A percentile compares a stretch with the other conserved stretches of the same genome.
phyloP scores from a whole-genome alignment of 2,888 invertebrate genomes.

The Adelphocoris suturalis region DNA sequence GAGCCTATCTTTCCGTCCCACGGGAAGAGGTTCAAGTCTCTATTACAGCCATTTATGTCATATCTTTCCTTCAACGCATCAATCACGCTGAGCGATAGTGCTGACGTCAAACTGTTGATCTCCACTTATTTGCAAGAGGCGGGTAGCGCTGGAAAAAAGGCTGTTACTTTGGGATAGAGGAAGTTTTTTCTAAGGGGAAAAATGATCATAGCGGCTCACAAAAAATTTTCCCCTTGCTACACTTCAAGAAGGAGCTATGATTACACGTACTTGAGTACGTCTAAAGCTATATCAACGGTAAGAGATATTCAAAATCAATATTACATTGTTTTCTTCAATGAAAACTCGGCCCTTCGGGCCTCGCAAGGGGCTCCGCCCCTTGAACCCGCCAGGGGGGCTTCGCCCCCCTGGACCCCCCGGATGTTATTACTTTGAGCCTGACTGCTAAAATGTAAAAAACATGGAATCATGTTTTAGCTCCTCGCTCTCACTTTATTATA shows the following conservation, averaged over 20 bases:
- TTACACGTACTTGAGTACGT: not conserved
- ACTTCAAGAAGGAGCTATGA: not conserved
- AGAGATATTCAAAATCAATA: too few species aligned
- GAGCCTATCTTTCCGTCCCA: constrained; percentile 12
- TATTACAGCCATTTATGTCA: constrained; percentile 62
- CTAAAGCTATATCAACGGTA: too few species aligned
- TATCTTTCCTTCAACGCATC: constrained; percentile 53
- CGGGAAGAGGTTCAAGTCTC: constrained; percentile 50
- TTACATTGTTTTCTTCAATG: too few species aligned
- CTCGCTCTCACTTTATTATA: too few species aligned
- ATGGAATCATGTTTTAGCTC: too few species aligned
- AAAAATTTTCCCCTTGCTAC: not conserved
- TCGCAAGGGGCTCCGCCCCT: too few species aligned
- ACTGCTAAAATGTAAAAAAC: too few species aligned
- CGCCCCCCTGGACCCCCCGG: too few species aligned
- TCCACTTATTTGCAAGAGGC: constrained; percentile 49
- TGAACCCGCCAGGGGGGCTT: too few species aligned
- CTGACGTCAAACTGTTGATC: constrained; percentile 61
- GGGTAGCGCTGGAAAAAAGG: not conserved
- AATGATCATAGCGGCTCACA: not conserved
- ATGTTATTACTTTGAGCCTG: too few species aligned
- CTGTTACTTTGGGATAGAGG: constrained; percentile 17
- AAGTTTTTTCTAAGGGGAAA: not conserved
- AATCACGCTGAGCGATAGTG: constrained; percentile 53
- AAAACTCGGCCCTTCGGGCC: too few species aligned